Base-by-base conservation (phyloP, 2,113 vertebrate species). In the Corythornis madagascariensis region DNA sequence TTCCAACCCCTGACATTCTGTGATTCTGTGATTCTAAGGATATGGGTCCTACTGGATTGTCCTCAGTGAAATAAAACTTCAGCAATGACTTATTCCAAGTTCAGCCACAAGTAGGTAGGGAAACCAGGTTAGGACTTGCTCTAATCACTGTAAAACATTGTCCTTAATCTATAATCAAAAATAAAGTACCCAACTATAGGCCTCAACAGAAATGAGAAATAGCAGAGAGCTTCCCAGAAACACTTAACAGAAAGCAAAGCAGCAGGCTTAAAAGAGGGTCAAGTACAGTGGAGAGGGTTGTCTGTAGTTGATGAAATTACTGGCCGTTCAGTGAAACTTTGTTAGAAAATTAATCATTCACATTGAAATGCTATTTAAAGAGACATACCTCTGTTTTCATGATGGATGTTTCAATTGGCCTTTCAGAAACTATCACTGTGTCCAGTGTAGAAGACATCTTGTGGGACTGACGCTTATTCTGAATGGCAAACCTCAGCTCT, bases 401-500 rank as follows among this genome's bases (percentile, higher is more conserved):
- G 64, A 92, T 1, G 1, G 97, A 74, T 60, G 80, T 82, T 72
- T 98, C 98, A 0, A 96, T 72, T 13, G 97, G 96, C 26, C 97
- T 97, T 67, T 98, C 98, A 16, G 98, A 98, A 92, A 98, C 97
- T 9, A 98, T 98, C 67, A 98, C 97, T 0, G 97, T 97, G 91
- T 98, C 98, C 94, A 98, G 63, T 2, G 97, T 96, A 2, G 97
- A 97, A 64, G 98, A 97, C 92, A 99, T 98, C 56, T 98, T 98
- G 83, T 97, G 97, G 92, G 97, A 98, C 48, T 98, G 97, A 9
- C 98, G 98, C 91, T 98, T 99, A 94, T 95, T 98, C 94, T 99
- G 99, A 96, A 99, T 99, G 97, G 98, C 98, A 25, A 98, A 98
- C 15, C 99, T 98, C 96, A 99, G 98, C 94, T 99, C 99, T 87